phyloP scores from a whole-genome alignment of 2,888 invertebrate genomes.

The Volucella inanis region DNA sequence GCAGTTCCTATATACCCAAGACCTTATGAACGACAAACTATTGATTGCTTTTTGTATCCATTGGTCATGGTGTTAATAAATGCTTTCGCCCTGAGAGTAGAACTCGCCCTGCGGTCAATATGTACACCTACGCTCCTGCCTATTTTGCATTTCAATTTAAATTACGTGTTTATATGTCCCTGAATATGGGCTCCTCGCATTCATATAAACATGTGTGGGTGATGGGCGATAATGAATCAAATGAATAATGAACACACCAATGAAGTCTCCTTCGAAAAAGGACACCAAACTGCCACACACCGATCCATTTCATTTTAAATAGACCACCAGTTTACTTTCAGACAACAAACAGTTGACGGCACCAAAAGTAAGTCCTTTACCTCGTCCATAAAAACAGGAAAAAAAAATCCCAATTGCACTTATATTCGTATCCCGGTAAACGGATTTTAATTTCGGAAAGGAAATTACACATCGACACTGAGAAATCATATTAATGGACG shows the following conservation, averaged over 20 bases:
- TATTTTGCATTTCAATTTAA: constrained; percentile 53
- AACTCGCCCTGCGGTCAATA: neutral
- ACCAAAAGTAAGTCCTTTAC: constrained; percentile 16
- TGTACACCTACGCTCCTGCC: constrained; percentile 19
- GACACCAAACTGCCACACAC: constrained; percentile 47
- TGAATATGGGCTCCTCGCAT: neutral
- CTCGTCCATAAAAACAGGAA: neutral
- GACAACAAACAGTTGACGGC: constrained; percentile 6
- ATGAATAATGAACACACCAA: constrained; percentile 59
- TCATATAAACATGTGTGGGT: constrained; percentile 16
- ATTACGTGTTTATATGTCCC: constrained; percentile 8
- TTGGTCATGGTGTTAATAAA: too few species aligned
- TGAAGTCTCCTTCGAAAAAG: constrained; percentile 48
- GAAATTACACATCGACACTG: constrained; percentile 56
- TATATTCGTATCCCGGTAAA: neutral
- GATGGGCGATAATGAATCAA: constrained; percentile 60
- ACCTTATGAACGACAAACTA: neutral
- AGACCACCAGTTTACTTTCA: constrained; percentile 28
- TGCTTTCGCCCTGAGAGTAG: neutral
- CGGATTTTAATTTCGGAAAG: constrained; percentile 53
- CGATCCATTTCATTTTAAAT: constrained; percentile 47
- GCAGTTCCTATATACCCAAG: too few species aligned
- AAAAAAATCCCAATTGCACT: constrained; percentile 1
- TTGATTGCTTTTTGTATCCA: neutral
- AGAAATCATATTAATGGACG: constrained; percentile 51